Conservation (phyloP, 2,888 invertebrate genomes). For the Microchrysa polita region DNA sequence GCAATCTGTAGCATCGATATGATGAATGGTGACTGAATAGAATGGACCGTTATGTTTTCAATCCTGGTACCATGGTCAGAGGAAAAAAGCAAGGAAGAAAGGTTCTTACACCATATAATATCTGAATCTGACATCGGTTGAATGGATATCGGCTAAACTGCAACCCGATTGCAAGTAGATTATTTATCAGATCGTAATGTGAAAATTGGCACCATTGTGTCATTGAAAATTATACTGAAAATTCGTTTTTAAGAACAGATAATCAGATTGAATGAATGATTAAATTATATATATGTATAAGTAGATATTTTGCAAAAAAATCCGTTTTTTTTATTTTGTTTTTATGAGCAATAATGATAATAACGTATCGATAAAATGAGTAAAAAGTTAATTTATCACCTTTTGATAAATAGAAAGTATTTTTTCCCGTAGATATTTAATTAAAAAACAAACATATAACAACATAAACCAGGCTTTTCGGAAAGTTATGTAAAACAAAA, state of each 20-base stretch:
- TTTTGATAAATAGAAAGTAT: too few relatives aligned
- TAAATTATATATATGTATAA: too few relatives aligned
- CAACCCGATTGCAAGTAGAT: constrained; percentile 35
- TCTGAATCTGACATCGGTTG: constrained; percentile 11
- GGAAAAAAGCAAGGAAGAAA: constrained; percentile 21
- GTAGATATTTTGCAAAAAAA: too few relatives aligned
- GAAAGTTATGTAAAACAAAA: too few relatives aligned
- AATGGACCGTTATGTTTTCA: constrained; percentile 40
- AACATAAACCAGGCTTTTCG: too few relatives aligned
- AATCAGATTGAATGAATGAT: constrained; percentile 27
- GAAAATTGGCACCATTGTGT: constrained; percentile 43
- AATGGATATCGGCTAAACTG: constrained; percentile 9
- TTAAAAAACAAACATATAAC: too few relatives aligned
- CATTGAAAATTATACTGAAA: constrained; percentile 26
- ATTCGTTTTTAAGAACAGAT: constrained; percentile 18
- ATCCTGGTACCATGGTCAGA: constrained; percentile 3
- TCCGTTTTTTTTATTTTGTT: too few relatives aligned
- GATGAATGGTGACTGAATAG: constrained; percentile 44
- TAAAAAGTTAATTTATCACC: too few relatives aligned
- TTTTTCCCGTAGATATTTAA: too few relatives aligned
- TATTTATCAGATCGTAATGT: constrained; percentile 39
- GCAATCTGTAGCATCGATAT: constrained; percentile 37
- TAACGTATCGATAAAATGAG: too few relatives aligned
- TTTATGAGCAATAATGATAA: too few relatives aligned
- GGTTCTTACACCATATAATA: too few relatives aligned